Conservation (phyloP, 2,888 invertebrate genomes). For the Physocephala rufipes region DNA sequence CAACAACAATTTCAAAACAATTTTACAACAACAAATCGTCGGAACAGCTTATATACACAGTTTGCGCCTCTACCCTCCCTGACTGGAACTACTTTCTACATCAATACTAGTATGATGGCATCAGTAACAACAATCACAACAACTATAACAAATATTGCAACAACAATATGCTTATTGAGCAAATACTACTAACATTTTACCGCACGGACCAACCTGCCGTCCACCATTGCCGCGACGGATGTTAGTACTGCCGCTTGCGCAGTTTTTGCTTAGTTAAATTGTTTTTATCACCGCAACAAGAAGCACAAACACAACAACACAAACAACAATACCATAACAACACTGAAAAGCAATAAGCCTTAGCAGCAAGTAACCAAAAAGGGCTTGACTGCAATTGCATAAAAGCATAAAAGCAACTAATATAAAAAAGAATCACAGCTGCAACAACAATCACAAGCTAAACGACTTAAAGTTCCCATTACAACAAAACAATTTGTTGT, state of each 20-base stretch:
- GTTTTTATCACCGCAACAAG: no score
- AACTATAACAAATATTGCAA: constrained; percentile 32
- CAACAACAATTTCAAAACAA: no score
- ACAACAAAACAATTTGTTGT: constrained; percentile 33
- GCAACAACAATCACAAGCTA: constrained; percentile 30
- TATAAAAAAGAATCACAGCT: no score
- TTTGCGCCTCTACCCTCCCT: background rate
- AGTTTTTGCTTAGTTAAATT: constrained; percentile 12
- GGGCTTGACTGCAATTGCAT: constrained; percentile 29
- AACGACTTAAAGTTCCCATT: constrained; percentile 2
- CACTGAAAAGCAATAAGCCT: constrained; percentile 46
- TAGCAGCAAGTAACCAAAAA: constrained; percentile 44
- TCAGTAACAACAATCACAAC: constrained; percentile 51
- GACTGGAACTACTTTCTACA: background rate
- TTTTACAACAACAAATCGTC: no score
- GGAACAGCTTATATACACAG: background rate
- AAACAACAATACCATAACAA: no score
- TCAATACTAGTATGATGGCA: background rate
- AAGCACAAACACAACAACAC: no score
- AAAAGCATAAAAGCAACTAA: background rate
- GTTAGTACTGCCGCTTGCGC: background rate
- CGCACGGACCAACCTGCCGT: no score
- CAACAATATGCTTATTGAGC: no score
- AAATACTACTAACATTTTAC: no score
- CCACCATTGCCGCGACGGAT: constrained; percentile 2